Evolutionary conservation across 1,140 invertebrate genomes (phyloP), one percentile per base, ranked within the genome.

Genomic region (Elymnias hypermnestra): DNA sequence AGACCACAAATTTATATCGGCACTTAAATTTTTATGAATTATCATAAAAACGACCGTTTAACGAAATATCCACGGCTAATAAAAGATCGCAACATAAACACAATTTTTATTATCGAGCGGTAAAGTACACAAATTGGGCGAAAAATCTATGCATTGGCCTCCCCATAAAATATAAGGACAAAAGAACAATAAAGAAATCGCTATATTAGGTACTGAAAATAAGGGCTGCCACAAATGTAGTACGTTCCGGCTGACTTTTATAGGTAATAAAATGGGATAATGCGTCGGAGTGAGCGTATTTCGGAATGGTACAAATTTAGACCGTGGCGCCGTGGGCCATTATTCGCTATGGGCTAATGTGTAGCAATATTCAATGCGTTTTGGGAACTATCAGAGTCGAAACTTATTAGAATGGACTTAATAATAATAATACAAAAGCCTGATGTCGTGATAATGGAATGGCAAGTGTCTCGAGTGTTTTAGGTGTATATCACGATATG

Each of bases 221-320:
- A 64, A 59, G 61, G 61, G 63, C 63, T 56, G 53, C 63, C 67
- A 64, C 67, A 71, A 84, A 82, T 73, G 79, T 82, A 82, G 68
- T 79, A 73, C 67, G 70, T 84, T 77, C 57, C 59, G 59, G 43
- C 63, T 77, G 81, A 83, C 77, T 78, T 84, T 84, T 84, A 84
- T 84, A 75, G 81, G 71, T 84, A 65, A 81, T 84, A 84, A 84
- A 84, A 70, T 59, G 66, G 77, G 72, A 79, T 84, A 84, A 84
- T 84, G 74, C 81, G 76, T 67, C 58, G 68, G 72, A 63, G 73
- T 72, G 69, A 75, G 77, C 69, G 75, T 82, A 82, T 83, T 84
- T 83, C 70, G 68, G 77, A 77, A 73, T 77, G 59, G 76, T 77
- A 84, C 81, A 84, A 77, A 84, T 83, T 84, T 84, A 84, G 75